phyloP scores from a whole-genome alignment of 1,140 invertebrate species.

The Lineus longissimus region DNA sequence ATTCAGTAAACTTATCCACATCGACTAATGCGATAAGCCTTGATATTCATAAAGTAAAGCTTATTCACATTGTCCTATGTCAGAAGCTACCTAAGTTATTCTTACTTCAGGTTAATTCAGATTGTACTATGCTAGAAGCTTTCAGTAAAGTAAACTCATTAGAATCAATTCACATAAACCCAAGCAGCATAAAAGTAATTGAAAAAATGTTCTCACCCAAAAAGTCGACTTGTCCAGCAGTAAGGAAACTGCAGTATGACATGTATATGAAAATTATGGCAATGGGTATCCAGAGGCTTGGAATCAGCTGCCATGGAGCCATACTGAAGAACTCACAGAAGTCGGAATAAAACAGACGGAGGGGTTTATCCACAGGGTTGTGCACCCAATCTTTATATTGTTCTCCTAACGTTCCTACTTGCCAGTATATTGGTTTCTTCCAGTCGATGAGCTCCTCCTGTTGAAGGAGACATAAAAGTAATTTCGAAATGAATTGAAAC shows the following conservation, averaged over 20 bases:
- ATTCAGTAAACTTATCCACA: no score
- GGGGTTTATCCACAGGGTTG: slow-evolving; percentile 50
- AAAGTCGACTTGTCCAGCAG: background rate
- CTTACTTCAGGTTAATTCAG: no score
- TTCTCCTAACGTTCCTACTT: slow-evolving; percentile 48
- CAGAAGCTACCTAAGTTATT: no score
- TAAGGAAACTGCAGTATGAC: slow-evolving; percentile 18
- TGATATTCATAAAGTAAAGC: no score
- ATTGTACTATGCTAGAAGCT: no score
- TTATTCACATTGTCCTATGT: no score
- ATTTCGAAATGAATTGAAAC: no score
- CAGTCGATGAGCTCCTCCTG: slow-evolving; percentile 51
- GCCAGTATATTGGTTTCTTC: slow-evolving; percentile 46
- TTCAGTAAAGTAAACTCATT: no score
- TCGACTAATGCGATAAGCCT: no score
- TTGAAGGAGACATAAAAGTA: no score
- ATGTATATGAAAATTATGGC: slow-evolving; percentile 29
- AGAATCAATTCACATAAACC: no score
- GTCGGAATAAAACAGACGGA: slow-evolving; percentile 52
- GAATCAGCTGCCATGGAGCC: slow-evolving; percentile 53
- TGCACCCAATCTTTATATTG: slow-evolving; percentile 57
- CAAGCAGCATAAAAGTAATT: background rate
- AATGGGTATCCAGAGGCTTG: slow-evolving; percentile 53
- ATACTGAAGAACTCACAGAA: slow-evolving; percentile 51
- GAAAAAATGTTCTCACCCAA: background rate